Evolutionary conservation across 2,888 invertebrate genomes (phyloP).

Genomic region (Cataglyphis livida): DNA sequence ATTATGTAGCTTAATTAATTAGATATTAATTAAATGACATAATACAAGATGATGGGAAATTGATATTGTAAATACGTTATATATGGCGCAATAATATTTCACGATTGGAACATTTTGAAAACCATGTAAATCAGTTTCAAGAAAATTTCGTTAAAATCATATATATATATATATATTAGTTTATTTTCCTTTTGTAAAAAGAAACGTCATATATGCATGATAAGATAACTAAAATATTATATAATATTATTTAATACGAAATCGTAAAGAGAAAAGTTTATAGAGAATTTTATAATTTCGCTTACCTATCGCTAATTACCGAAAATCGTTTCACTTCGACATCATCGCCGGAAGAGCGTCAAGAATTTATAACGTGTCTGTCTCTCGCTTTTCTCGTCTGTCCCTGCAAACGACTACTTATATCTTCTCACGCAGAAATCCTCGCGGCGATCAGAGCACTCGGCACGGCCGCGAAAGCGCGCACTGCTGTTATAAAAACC

Average conservation of each 20-base stretch:
- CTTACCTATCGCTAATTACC: conserved; percentile 25
- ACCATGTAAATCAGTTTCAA: not conserved
- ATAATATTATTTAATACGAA: not conserved
- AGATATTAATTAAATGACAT: not conserved
- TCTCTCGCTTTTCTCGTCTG: not conserved
- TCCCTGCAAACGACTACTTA: conserved; percentile 3
- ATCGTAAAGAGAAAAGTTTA: not conserved
- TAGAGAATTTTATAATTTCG: not conserved
- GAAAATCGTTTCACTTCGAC: conserved; percentile 24
- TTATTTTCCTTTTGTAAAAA: not conserved
- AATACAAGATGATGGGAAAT: not conserved
- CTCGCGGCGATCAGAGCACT: conserved; percentile 47
- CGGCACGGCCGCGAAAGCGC: conserved; percentile 40
- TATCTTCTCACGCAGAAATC: conserved; percentile 52
- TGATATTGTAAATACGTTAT: not conserved
- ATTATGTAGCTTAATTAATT: conserved; percentile 29
- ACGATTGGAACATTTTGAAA: not conserved
- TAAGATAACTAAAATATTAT: too few relatives aligned
- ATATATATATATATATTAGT: not conserved
- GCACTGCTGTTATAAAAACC: conserved; percentile 23
- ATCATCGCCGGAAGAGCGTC: conserved; percentile 29
- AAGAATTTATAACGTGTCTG: not conserved
- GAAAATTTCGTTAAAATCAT: not conserved
- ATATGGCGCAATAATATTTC: not conserved
- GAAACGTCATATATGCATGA: not conserved